These are phyloP conservation scores for Bubo bubo DNA, from an alignment of 2,113 vertebrate genomes.

Conservation along the genomic window DNA sequence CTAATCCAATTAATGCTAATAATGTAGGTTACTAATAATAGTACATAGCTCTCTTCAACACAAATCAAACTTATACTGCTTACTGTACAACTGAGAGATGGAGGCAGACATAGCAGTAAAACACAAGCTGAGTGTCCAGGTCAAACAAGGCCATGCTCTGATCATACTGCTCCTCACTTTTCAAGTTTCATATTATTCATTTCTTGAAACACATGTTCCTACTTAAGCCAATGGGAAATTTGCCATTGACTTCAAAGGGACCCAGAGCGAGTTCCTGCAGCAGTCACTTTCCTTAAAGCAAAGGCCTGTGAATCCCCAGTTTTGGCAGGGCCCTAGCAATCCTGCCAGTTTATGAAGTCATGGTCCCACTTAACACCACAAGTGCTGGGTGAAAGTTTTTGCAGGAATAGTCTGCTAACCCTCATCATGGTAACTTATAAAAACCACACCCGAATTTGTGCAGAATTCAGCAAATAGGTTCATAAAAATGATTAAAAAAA, in stretches of 20 bases:
- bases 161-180: background rate
- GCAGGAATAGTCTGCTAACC: background rate
- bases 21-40: background rate
- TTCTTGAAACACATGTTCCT: constrained; percentile 47
- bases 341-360: background rate
- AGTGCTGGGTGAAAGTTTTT: background rate
- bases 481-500: background rate
- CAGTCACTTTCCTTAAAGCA: background rate
- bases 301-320: background rate
- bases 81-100: background rate
- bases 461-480: background rate
- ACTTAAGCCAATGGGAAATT: constrained; percentile 40
- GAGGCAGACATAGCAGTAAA: background rate
- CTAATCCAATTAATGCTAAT: background rate
- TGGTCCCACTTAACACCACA: background rate
- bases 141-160: constrained; percentile 37
- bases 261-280: background rate
- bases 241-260: constrained; percentile 44
- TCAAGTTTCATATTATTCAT: constrained; percentile 12
- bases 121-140: background rate
- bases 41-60: background rate
- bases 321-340: background rate
- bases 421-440: background rate
- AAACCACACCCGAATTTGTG: background rate
- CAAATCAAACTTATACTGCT: background rate